Percentiles rank a stretch among this genome's conserved stretches.
phyloP scores from a whole-genome alignment of 64 coral and sea anemone genomes.

The Trachythela sp. region DNA sequence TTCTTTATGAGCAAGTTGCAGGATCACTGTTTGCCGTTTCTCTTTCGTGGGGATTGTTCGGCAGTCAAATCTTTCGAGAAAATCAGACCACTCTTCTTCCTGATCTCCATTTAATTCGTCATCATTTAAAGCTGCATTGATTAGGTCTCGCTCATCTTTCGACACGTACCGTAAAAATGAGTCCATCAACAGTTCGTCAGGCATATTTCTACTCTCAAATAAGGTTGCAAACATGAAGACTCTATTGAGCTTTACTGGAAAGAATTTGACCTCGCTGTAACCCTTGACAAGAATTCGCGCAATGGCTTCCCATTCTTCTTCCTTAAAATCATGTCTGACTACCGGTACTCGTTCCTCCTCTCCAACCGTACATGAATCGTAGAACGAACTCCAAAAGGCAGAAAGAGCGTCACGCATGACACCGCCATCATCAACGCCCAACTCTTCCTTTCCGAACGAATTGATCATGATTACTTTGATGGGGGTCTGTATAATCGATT shows the following conservation, averaged over 20 bases:
- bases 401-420: constrained; percentile 20
- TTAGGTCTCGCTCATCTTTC: not conserved
- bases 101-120: not conserved
- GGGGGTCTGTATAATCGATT: not conserved
- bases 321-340: not conserved
- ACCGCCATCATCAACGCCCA: constrained; percentile 20
- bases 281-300: not conserved
- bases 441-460: constrained; percentile 14
- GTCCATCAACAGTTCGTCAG: not conserved
- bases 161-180: not conserved
- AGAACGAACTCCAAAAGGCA: constrained; percentile 34
- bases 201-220: not conserved
- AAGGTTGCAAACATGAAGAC: not conserved
- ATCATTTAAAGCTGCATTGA: not conserved
- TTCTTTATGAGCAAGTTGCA: not conserved
- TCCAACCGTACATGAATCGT: constrained; percentile 27
- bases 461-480: constrained; percentile 45
- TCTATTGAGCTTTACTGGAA: not conserved
- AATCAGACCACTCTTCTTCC: not conserved
- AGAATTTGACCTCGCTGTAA: not conserved
- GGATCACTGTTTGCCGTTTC: not conserved
- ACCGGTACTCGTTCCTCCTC: not conserved
- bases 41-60: not conserved
- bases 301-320: not conserved
- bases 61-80: not conserved